Evolutionary conservation across 2,113 vertebrate species (phyloP).

Genomic region (Phyllostomus discolor): DNA sequence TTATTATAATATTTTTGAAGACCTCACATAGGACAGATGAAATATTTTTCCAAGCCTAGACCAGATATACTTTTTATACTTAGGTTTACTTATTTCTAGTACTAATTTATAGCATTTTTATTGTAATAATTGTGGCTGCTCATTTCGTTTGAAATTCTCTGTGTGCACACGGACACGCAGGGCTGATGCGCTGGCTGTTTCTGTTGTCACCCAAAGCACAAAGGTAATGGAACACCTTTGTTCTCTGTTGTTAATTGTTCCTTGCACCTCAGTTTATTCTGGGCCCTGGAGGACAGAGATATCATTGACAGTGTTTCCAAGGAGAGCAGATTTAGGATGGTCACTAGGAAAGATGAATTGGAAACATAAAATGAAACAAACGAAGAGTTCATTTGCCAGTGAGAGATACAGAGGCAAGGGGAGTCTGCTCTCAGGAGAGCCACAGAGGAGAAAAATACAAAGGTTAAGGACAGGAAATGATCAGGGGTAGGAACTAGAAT

Average conservation of each 20-base stretch:
- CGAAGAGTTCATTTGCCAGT: not conserved
- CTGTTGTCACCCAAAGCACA: not conserved
- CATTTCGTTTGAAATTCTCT: not conserved
- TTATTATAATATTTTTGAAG: conserved; percentile 13
- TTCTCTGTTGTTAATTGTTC: conserved; percentile 31
- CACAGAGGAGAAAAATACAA: not conserved
- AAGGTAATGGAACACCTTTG: not conserved
- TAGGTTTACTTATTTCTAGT: conserved; percentile 12
- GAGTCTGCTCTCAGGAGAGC: not conserved
- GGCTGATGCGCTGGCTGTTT: not conserved
- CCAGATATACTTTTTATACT: not conserved
- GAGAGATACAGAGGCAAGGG: not conserved
- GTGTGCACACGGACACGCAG: not conserved
- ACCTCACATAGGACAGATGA: not conserved
- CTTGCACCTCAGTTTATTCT: not conserved
- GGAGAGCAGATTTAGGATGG: not conserved
- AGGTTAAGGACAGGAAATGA: not conserved
- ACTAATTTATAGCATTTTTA: not conserved
- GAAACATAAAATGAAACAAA: conserved; percentile 35
- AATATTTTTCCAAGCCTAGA: not conserved
- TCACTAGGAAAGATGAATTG: not conserved
- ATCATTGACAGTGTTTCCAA: not conserved
- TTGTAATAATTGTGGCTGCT: not conserved
- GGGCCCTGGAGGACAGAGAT: not conserved
- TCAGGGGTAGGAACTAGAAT: not conserved